Base-by-base conservation (phyloP, 1,140 invertebrate genomes). In the Phocides pigmalion region DNA sequence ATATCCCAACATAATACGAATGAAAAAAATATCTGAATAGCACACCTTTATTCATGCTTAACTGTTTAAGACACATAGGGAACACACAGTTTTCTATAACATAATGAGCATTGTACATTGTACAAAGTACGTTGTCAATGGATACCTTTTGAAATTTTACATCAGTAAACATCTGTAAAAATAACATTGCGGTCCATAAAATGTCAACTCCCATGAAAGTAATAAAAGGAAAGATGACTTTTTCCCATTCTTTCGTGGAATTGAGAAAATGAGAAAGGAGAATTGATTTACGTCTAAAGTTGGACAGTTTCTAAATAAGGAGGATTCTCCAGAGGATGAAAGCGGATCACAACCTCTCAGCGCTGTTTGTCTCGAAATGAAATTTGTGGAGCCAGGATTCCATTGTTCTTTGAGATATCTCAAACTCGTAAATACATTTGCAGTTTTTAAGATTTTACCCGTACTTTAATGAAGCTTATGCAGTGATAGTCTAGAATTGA, bases 251-350 rank as follows among this genome's bases (percentile, higher is more conserved):
- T 25, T 64, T 42, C 39, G 15, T 12, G 15, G 50, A 37, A 22
- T 61, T 51, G 37, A 53, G 63, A 63, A 63, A 68, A 68, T 67
- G 69, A 53, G 62, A 58, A 63, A 70, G 51, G 50, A 54, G 62
- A 76, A 73, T 73, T 79, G 76, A 76, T 79, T 79, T 79, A 76
- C 68, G 66, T 35, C 49, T 41, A 16, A 68, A 79, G 66, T 79
- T 74, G 64, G 70, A 73, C 70, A 76, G 63, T 74, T 75, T 58
- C 62, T 68, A 74, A 70, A 78, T 70, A 69, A 72, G 68, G 61
- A 32, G 54, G 32, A 37, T 32, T 66, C 65, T 65, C 68, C n/a
- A 16, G 62, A 51, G 63, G 28, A 51, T 50, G 51, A 44, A 50
- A 35, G 32, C 46, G 41, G 44, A 59, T 62, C 49, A 46, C 50